Conservation (phyloP, 2,797 vertebrate genomes). For the Aulostomus chinensis region DNA sequence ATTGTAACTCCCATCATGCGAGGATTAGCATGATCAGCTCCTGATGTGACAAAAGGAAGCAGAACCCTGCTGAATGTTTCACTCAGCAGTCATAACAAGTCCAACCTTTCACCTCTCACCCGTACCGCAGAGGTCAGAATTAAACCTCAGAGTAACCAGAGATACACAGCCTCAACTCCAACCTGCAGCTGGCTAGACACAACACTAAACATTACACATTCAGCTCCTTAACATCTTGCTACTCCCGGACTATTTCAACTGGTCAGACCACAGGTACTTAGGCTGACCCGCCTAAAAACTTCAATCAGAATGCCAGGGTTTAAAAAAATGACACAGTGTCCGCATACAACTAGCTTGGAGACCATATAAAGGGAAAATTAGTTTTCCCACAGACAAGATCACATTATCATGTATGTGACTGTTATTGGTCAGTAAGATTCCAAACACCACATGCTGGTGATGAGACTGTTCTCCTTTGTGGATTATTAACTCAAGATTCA, state of each 20-base stretch:
- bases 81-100: constrained; percentile 74
- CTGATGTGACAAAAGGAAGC: constrained; percentile 54
- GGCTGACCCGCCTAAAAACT: constrained; percentile 3
- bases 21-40: constrained; percentile 33
- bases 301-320: too few species aligned
- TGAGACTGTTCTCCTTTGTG: background rate
- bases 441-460: background rate
- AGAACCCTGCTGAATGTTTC: constrained; percentile 48
- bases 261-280: constrained; percentile 10
- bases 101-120: constrained; percentile 56
- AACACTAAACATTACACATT: constrained; percentile 63
- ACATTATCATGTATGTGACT: constrained; percentile 8
- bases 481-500: constrained; percentile 16
- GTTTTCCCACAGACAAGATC: background rate
- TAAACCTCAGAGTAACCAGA: constrained; percentile 72
- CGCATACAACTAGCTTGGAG: background rate
- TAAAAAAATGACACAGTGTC: too few species aligned
- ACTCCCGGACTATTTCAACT: constrained; percentile 15
- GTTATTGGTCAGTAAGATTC: constrained; percentile 6
- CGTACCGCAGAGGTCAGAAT: constrained; percentile 48
- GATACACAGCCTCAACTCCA: constrained; percentile 57
- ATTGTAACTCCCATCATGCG: constrained; percentile 46
- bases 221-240: constrained; percentile 23
- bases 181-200: constrained; percentile 66
- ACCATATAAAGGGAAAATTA: background rate